Percentiles rank a stretch among this genome's conserved stretches.
Evolutionary conservation across 2,888 invertebrate genomes (phyloP).

Genomic region (Rhamphomyia laevipes): DNA sequence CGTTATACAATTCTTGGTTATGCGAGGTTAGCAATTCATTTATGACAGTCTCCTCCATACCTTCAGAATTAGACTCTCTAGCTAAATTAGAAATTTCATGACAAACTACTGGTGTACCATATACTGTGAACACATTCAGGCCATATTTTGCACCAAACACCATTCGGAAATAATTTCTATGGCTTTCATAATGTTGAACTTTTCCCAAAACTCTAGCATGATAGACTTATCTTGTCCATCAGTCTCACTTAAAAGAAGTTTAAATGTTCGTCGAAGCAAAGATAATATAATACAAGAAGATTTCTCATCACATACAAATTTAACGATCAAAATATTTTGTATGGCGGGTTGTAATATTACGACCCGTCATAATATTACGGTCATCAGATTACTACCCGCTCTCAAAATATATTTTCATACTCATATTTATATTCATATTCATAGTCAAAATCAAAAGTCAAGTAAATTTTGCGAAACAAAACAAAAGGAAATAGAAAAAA

Average conservation of each 20-base stretch:
- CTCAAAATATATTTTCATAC: too few species aligned
- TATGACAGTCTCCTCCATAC: conserved; percentile 10
- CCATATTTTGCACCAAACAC: conserved; percentile 12
- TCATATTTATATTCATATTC: too few species aligned
- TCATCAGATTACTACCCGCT: too few species aligned
- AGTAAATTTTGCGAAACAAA: too few species aligned
- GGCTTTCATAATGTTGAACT: conserved; percentile 7
- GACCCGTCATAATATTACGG: too few species aligned
- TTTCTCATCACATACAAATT: too few species aligned
- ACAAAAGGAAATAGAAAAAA: too few species aligned
- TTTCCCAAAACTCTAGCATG: conserved; percentile 13
- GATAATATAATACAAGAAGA: too few species aligned
- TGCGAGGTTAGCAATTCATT: conserved; percentile 15
- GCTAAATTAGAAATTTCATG: conserved; percentile 15
- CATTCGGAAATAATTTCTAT: conserved; percentile 16
- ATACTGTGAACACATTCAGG: conserved; percentile 10
- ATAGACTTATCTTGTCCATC: conserved; percentile 12
- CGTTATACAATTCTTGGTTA: conserved; percentile 14
- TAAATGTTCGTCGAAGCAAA: conserved; percentile 16
- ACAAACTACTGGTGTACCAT: conserved; percentile 11
- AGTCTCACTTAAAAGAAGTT: conserved; percentile 13
- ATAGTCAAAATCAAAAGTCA: too few species aligned
- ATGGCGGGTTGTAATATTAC: too few species aligned
- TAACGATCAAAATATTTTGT: too few species aligned
- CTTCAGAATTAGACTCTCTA: conserved; percentile 12